Percentiles rank a stretch among this genome's conserved stretches.
phyloP scores from a whole-genome alignment of 1,140 invertebrate genomes.

The Bombus impatiens region DNA sequence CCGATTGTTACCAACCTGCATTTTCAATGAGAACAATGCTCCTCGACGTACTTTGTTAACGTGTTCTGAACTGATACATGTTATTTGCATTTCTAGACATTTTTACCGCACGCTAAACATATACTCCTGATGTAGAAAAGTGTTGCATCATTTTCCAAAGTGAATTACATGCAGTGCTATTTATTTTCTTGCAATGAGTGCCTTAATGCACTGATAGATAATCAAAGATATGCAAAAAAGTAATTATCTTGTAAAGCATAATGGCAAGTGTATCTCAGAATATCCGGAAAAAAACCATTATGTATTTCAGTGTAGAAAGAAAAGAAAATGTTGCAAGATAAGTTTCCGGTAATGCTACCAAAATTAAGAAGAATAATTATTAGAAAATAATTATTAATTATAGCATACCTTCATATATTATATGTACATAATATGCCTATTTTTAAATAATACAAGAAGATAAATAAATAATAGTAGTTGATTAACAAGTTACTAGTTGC shows the following conservation, averaged over 20 bases:
- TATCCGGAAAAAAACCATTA: neutral
- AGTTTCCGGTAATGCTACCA: neutral
- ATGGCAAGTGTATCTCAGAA: neutral
- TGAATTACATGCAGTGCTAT: neutral
- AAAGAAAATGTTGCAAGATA: neutral
- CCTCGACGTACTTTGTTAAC: neutral
- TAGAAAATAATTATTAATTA: neutral
- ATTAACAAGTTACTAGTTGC: too few species aligned
- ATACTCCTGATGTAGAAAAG: neutral
- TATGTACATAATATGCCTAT: neutral
- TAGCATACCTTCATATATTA: neutral
- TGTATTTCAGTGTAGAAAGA: neutral
- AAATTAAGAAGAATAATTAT: neutral
- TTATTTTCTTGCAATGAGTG: too few species aligned
- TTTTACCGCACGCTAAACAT: neutral
- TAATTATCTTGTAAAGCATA: neutral
- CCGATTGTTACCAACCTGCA: slow-evolving; percentile 6
- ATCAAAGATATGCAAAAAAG: neutral
- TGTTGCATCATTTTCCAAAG: neutral
- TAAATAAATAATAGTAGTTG: too few species aligned
- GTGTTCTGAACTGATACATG: neutral
- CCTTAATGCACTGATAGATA: neutral
- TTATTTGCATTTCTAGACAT: slow-evolving; percentile 16
- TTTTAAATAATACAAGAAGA: neutral
- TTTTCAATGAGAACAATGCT: slow-evolving; percentile 28